These are phyloP conservation scores for Oxystoma pomonae DNA, from an alignment of 2,888 invertebrate species.

Conservation along the genomic window DNA sequence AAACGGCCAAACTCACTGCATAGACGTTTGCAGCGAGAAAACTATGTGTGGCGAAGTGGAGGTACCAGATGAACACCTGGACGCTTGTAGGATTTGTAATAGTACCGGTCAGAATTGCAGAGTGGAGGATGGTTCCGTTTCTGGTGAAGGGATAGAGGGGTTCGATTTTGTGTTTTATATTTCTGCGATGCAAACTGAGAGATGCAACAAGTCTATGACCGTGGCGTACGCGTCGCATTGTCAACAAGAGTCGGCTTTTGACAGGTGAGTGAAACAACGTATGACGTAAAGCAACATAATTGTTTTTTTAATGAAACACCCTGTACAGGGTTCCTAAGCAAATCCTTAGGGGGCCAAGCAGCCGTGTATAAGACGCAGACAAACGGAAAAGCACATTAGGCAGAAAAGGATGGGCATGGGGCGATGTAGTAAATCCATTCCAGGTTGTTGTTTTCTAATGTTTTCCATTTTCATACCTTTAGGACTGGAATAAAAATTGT, in stretches of 20 bases:
- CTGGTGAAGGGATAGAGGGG: slow-evolving; percentile 67
- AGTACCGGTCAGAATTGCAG: slow-evolving; percentile 81
- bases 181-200: slow-evolving; percentile 86
- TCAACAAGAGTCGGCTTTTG: slow-evolving; percentile 90
- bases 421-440: too few relatives aligned
- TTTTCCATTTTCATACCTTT: too few relatives aligned
- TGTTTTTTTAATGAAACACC: too few relatives aligned
- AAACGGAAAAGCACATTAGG: too few relatives aligned
- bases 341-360: too few relatives aligned
- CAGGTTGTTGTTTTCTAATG: too few relatives aligned
- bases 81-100: slow-evolving; percentile 86
- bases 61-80: slow-evolving; percentile 90
- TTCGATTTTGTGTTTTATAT: slow-evolving; percentile 97
- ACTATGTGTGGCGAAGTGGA: slow-evolving; percentile 96
- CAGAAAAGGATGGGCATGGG: too few relatives aligned
- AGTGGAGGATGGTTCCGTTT: slow-evolving; percentile 51
- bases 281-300: too few relatives aligned
- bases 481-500: too few relatives aligned
- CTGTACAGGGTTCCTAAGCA: too few relatives aligned
- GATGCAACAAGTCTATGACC: slow-evolving; percentile 88
- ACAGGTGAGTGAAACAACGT: too few relatives aligned
- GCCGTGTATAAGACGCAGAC: too few relatives aligned
- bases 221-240: slow-evolving; percentile 99
- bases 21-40: slow-evolving; percentile 71
- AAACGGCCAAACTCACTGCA: slow-evolving; percentile 81